Evolutionary conservation across 2,888 invertebrate genomes (phyloP).

Genomic region (Chorisops tibialis): DNA sequence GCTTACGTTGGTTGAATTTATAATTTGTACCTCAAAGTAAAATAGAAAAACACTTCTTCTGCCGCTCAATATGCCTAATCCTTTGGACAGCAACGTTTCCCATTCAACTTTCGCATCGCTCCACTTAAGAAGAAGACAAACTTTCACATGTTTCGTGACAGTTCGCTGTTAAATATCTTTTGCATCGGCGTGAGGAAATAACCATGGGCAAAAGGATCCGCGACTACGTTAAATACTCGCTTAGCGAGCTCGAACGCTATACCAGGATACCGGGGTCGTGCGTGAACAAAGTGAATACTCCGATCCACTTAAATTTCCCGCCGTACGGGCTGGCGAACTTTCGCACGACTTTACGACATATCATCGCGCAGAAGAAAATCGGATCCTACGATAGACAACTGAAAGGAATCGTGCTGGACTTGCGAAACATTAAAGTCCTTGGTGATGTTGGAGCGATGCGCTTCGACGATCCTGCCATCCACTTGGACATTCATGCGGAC

Average conservation of each 20-base stretch:
- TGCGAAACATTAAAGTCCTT: slow-evolving; percentile 59
- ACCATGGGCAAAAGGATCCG: slow-evolving; percentile 45
- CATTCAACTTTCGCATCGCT: too few species aligned
- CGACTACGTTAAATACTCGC: slow-evolving; percentile 49
- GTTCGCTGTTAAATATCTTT: too few species aligned
- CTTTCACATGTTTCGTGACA: too few species aligned
- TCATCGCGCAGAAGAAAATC: slow-evolving; percentile 50
- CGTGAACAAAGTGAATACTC: slow-evolving; percentile 52
- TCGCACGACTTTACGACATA: slow-evolving; percentile 53
- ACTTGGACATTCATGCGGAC: slow-evolving; percentile 60
- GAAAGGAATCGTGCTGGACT: slow-evolving; percentile 60
- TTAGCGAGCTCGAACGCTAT: slow-evolving; percentile 53
- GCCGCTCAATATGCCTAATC: too few species aligned
- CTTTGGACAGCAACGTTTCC: too few species aligned
- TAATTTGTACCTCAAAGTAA: too few species aligned
- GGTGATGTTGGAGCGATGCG: slow-evolving; percentile 53
- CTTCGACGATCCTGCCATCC: slow-evolving; percentile 57
- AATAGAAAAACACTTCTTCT: too few species aligned
- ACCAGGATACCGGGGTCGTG: slow-evolving; percentile 53
- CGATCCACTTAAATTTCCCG: slow-evolving; percentile 55
- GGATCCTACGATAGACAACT: slow-evolving; percentile 56
- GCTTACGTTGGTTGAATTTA: too few species aligned
- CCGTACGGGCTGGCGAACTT: slow-evolving; percentile 56
- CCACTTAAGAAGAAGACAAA: too few species aligned
- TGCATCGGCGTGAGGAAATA: too few species aligned